phyloP scores from a whole-genome alignment of 1,140 invertebrate genomes.

The Drosophila sp. region DNA sequence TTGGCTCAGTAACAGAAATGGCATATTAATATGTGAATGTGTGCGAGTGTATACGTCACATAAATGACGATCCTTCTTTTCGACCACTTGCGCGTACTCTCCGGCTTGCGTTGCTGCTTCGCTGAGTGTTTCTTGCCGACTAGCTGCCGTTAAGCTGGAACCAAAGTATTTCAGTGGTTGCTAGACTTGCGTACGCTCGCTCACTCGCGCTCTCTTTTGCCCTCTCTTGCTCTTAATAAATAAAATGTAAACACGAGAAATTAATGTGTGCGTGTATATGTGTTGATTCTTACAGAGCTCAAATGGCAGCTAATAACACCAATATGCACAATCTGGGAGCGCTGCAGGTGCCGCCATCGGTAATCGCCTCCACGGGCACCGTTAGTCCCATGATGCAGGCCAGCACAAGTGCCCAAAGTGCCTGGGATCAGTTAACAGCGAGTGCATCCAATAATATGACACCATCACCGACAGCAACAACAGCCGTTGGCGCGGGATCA shows the following conservation, averaged over 20 bases:
- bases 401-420: slow-evolving; percentile 70
- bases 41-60: slow-evolving; percentile 24
- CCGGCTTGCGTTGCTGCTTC: slow-evolving; percentile 65
- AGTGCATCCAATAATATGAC: slow-evolving; percentile 72
- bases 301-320: slow-evolving; percentile 78
- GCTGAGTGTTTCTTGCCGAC: slow-evolving; percentile 74
- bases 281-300: slow-evolving; percentile 49
- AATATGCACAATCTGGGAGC: slow-evolving; percentile 68
- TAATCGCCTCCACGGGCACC: slow-evolving; percentile 78
- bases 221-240: slow-evolving; percentile 18
- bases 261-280: slow-evolving; percentile 48
- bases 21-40: slow-evolving; percentile 24
- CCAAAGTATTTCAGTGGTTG: slow-evolving; percentile 53
- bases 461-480: slow-evolving; percentile 57
- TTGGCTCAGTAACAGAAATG: slow-evolving; percentile 33
- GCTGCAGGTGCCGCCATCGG: slow-evolving; percentile 59
- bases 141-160: slow-evolving; percentile 55
- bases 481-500: slow-evolving; percentile 26
- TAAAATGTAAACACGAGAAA: slow-evolving; percentile 46
- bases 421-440: slow-evolving; percentile 82
- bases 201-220: slow-evolving; percentile 9
- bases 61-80: slow-evolving; percentile 42
- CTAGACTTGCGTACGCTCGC: slow-evolving; percentile 25
- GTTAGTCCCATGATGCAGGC: slow-evolving; percentile 47
- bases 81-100: slow-evolving; percentile 38